Base-by-base conservation (phyloP, 2,113 vertebrate species). In the Empidonax traillii region DNA sequence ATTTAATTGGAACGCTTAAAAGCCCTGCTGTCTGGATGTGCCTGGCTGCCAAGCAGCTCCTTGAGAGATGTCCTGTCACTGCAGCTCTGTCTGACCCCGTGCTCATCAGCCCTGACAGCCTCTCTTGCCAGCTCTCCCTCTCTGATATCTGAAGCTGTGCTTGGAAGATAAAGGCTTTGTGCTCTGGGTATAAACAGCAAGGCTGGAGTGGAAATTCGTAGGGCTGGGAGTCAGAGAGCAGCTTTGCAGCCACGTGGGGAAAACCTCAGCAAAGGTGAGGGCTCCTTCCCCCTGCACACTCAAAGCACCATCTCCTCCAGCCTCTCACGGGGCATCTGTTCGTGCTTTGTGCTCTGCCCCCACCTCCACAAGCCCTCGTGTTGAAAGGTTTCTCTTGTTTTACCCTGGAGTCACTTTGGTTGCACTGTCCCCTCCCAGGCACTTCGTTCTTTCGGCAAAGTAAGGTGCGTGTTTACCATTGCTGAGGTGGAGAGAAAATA, bases 151-250 rank as follows among this genome's bases (percentile, higher is more conserved):
- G 93, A 93, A 94, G 88, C 94, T 95, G 92, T 84, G 56, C 92
- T 92, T 65, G 90, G 79, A 76, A 96, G 95, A 96, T 93, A 97
- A 95, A 88, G 82, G 83, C 79, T 94, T 93, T 93, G 72, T 90
- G 75, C 90, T 65, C 88, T 72, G 73, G 55, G 71, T 96, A 77
- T 78, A 94, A 97, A 92, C 94, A 96, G 90, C 31, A n/a, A 92
- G 68, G 79, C 76, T 90, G 75, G 72, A 90, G 79, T 94, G 88
- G 76, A 94, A 96, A 94, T 93, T 89, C 92, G 56, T 85, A 53
- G 72, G 72, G 65, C 47, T 94, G 52, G 55, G 87, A 90, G 82
- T 92, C 87, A 88, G 78, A 80, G 87, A 84, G 75, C 47, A 78
- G 90, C 85, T 92, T 72, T 92, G 79, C 15, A 4, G 72, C 80